These are phyloP conservation scores for Lasiurus borealis DNA, from an alignment of 2,113 vertebrate species.

Conservation along the genomic window DNA sequence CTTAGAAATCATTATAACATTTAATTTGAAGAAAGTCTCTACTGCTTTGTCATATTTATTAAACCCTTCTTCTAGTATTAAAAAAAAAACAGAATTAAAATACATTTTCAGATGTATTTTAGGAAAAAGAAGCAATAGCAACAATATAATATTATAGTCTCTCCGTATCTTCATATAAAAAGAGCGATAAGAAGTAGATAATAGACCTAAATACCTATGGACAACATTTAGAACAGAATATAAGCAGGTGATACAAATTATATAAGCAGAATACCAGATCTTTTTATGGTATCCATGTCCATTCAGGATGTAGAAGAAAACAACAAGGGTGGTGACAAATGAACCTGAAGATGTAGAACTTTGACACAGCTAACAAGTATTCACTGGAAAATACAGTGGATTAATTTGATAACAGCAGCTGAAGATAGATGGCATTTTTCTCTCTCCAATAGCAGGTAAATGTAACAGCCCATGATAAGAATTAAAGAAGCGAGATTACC, in stretches of 20 bases:
- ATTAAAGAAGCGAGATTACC: background rate
- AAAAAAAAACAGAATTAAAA: constrained; percentile 16
- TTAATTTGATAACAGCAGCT: background rate
- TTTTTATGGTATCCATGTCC: background rate
- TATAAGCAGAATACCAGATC: background rate
- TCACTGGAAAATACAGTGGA: background rate
- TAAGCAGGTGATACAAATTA: background rate
- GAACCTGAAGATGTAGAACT: background rate
- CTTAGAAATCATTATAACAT: background rate
- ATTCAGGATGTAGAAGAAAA: background rate
- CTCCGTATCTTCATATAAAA: background rate
- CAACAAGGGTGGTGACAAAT: background rate
- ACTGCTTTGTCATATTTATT: background rate
- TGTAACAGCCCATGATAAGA: background rate
- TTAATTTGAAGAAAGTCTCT: background rate
- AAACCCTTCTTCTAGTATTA: background rate
- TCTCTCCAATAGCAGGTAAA: background rate
- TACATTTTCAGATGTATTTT: background rate
- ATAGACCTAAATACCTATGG: background rate
- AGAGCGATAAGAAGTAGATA: background rate
- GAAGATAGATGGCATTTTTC: background rate
- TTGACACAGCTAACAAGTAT: background rate
- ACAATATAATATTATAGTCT: background rate
- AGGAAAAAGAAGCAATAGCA: background rate
- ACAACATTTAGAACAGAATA: background rate